These are phyloP conservation scores for Variabilichromis moorii DNA, from an alignment of 2,113 vertebrate genomes.

Conservation along the genomic window DNA sequence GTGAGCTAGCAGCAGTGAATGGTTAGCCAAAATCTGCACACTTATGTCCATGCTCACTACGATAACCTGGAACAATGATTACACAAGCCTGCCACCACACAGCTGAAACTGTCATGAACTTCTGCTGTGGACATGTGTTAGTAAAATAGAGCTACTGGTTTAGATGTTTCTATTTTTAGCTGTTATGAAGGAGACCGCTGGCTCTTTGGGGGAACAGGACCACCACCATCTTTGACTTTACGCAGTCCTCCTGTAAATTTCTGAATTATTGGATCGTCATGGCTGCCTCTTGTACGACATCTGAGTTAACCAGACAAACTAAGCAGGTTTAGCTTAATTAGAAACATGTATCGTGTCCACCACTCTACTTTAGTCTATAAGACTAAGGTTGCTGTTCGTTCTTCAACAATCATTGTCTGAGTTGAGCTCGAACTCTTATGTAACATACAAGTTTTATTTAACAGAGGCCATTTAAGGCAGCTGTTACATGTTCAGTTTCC, in stretches of 20 bases:
- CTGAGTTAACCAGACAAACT: background rate
- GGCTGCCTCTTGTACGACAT: background rate
- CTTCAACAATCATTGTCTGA: background rate
- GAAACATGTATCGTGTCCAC: background rate
- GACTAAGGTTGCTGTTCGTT: background rate
- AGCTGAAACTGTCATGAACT: background rate
- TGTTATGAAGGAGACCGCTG: background rate
- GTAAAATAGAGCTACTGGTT: accelerated
- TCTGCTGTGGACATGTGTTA: background rate
- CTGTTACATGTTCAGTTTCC: background rate
- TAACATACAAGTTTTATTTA: background rate
- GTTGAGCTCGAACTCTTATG: background rate
- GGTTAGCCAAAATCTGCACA: background rate
- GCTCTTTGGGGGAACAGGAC: background rate
- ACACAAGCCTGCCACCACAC: background rate
- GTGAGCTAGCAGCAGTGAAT: accelerated
- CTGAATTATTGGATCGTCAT: accelerated
- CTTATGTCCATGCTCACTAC: background rate
- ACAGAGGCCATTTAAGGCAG: background rate
- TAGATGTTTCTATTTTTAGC: background rate
- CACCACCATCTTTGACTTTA: background rate
- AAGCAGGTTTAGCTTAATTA: background rate
- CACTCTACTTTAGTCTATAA: background rate
- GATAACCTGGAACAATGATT: background rate
- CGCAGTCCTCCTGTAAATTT: accelerated